Base-by-base conservation (phyloP, 2,113 vertebrate species). In the Gambusia affinis region DNA sequence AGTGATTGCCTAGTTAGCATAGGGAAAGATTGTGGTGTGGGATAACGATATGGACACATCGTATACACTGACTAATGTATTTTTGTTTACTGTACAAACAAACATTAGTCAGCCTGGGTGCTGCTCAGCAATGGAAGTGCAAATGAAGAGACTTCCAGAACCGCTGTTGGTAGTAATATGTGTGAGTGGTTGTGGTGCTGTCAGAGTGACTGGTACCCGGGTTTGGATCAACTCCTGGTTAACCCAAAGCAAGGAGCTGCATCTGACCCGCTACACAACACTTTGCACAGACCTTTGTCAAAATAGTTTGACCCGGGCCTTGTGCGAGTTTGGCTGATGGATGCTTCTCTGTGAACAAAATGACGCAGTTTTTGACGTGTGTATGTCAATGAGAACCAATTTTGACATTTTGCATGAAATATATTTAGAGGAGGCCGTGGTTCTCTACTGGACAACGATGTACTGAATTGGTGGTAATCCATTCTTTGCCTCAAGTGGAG, bases 1-100 rank as follows among this genome's bases (percentile, higher is more conserved):
- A 69, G 80, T 85, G 87, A 86, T 91, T 89, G 87, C 73, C 83
- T 88, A 81, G 85, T 87, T 88, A 90, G 86, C 78, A 80, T 78
- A 82, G 82, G 85, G 77, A 77, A 81, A 86, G 80, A 82, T 75
- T 75, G 76, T 72, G 78, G 78, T 79, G 80, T 79, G 78, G 60
- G 82, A 62, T 87, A 87, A 81, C 47, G 60, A 87, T 85, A 78
- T 82, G 81, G 86, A 85, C 83, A 76, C 68, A 80, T 87, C 15
- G 19, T 87, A 87, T 82, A 85, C 78, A 78, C 80, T 89, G 81
- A 83, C 80, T 84, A 83, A 88, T 90, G 83, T 63, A 76, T 80
- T 71, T 83, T 77, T 83, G 70, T 79, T 72, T 71, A 64, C 78
- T 84, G 73, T 79, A 83, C 71, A 90, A 88, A 89, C 84, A 89